Percentiles rank a stretch among this genome's conserved stretches.
Evolutionary conservation across 2,888 invertebrate species (phyloP).

Genomic region (Theretra japonica): DNA sequence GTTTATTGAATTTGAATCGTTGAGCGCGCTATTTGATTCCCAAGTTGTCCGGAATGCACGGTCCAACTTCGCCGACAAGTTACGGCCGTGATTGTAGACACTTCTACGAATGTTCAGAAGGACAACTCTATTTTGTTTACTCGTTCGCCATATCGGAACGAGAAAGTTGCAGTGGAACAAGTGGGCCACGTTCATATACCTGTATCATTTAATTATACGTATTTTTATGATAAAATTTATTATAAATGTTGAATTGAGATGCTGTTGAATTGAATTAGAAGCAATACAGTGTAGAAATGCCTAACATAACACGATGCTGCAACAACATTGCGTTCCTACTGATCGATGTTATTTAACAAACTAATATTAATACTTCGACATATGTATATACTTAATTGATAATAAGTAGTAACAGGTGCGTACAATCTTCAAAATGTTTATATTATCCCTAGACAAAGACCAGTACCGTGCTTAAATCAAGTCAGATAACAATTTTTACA

Average conservation of each 20-base stretch:
- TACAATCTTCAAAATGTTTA: too few species aligned
- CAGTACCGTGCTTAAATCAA: too few species aligned
- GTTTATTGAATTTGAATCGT: constrained; percentile 61
- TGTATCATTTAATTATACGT: background rate
- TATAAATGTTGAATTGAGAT: background rate
- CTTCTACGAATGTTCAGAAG: constrained; percentile 2
- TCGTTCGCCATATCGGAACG: constrained; percentile 6
- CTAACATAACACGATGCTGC: too few species aligned
- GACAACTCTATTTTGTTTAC: constrained; percentile 2
- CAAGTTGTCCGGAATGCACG: constrained; percentile 44
- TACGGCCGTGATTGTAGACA: constrained; percentile 12
- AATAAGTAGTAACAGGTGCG: too few species aligned
- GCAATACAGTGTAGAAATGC: background rate
- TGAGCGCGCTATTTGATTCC: constrained; percentile 61
- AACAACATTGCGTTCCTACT: too few species aligned
- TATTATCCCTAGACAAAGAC: too few species aligned
- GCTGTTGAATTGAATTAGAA: background rate
- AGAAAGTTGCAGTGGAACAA: background rate
- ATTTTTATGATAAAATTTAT: background rate
- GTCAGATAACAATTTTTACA: too few species aligned
- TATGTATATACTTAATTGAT: too few species aligned
- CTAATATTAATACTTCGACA: too few species aligned
- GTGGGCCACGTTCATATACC: background rate
- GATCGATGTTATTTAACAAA: too few species aligned
- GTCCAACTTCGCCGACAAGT: constrained; percentile 35